Base-by-base conservation (phyloP, 2,797 vertebrate genomes). In the Macrochelys suwanniensis region DNA sequence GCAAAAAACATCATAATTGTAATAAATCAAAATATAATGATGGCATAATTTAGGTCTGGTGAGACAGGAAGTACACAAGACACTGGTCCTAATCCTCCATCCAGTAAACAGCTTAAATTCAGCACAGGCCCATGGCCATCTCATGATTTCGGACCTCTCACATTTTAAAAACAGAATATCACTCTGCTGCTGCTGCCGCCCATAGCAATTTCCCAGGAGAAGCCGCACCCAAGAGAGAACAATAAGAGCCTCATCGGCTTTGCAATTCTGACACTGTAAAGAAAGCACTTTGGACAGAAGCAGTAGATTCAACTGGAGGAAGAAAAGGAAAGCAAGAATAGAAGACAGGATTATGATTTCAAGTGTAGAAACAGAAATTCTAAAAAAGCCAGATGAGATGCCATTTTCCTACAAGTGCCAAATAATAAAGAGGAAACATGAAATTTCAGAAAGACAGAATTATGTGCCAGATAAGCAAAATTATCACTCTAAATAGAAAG, bases 211-310 rank as follows among this genome's bases (percentile, higher is more conserved):
- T 81, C 33, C 80, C 25, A 12, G n/a, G n/a, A 77, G 11, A 77
- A 90, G 42, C 59, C 90, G 82, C 56, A 76, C 17, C 13, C 50
- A 37, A 28, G 77, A 82, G 4, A n/a, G 95, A 89, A 82, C 53
- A 76, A 91, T 89, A 95, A 96, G 96, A 95, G 81, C 78, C 16
- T 93, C 76, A n/a, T 82, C 79, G 49, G 26, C 61, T 89, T 95
- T 88, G 56, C 74, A 81, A 59, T 89, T 91, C 51, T 49, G 25
- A 85, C 42, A 80, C n/a, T 94, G 78, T 54, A 82, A 68, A 90
- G 56, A 82, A 37, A 31, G 83, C 26, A 61, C 50, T 90, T 92
- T 65, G 80, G 54, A 21, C 13, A 84, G 77, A 86, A 91, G 49
- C 53, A 83, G 45, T 56, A 45, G 59, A 94, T 88, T 89, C 42